Base-by-base conservation (phyloP, 1,140 invertebrate genomes). In the Papilio glaucus region DNA sequence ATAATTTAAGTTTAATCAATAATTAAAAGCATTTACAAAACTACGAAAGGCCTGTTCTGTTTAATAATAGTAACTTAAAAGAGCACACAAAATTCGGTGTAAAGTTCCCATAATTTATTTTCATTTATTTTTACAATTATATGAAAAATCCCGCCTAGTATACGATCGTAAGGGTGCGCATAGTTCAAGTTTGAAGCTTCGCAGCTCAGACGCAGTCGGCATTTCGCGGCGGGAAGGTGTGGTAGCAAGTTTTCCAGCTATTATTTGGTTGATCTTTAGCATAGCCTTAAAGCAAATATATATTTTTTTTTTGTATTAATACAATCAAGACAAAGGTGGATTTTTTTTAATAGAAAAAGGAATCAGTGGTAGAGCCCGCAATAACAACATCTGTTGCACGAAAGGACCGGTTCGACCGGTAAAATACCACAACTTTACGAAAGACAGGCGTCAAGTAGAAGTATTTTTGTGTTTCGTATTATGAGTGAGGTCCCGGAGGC, bases 181-280 rank as follows among this genome's bases (percentile, higher is more conserved):
- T 15, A 89, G 29, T 41, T 89, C 87, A 38, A 85, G 62, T 62
- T 79, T 79, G 26, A 89, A 89, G 68, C 83, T 86, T 57, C 75
- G 76, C 12, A 87, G 61, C 26, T 89, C 87, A 1, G 69, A 67
- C 2, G 37, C 29, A 21, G 82, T 80, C 9, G 85, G 87, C 82
- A 89, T 82, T 10, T 80, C 79, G 15, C 26, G 38, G 0, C 78
- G 75, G 41, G 33, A 63, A 4, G 85, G 87, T 7, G 63, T 13
- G 10, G 13, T 45, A 0, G 29, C 53, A 4, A 83, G 57, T 15
- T 84, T 82, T n/a, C 75, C 69, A 0, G 74, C 49, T 13, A 85
- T 62, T 6, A 89, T 65, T n/a, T 83, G 77, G 4, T 80, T 84
- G 12, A 89, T 71, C 67, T 89, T 89, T 41, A 89, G 65, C 38